Base-by-base conservation (phyloP, 1,140 invertebrate genomes). In the Tetramorium parvispinum region DNA sequence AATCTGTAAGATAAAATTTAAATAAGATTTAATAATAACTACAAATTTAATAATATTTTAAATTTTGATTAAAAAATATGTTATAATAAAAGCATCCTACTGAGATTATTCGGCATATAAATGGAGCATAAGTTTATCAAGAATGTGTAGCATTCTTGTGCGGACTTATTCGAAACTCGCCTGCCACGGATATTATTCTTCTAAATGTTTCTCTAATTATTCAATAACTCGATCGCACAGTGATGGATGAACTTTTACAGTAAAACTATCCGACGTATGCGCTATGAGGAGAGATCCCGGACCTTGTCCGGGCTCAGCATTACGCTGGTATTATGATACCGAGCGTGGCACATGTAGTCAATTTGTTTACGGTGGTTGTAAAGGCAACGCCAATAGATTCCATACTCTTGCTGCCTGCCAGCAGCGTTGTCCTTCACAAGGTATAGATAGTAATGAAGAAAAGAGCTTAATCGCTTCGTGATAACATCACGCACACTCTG, bases 361-460 rank as follows among this genome's bases (percentile, higher is more conserved):
- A 89, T 97, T 97, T 93, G 92, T 95, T 82, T 97, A 96, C 90
- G 95, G 96, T 71, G 97, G 97, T 91, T 97, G 96, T 93, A 96
- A 96, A 88, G 97, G 96, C 68, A 97, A 97, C 93, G 94, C 93
- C 63, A 98, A 98, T 95, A 96, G 96, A 89, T 97, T 97, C 94
- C 94, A 95, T 85, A 95, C 95, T 81, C 88, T 95, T 53, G 93
- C 95, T 85, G 96, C 96, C 71, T 97, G 97, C 93, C 95, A 96
- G 92, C 93, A 95, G 66, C 94, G 95, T 76, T 97, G 96, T 87
- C 91, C 90, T 32, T 83, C 81, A 61, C 88, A 91, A 94, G 93
- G 94, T 93, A 94, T 86, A 70, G 21, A 53, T 0, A 27, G 13
- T 78, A 70, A 59, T 68, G 24, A 53, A 65, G 66, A 61, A 68